Conservation (phyloP, 2,797 vertebrate genomes). For the Crocidura indochinensis region DNA sequence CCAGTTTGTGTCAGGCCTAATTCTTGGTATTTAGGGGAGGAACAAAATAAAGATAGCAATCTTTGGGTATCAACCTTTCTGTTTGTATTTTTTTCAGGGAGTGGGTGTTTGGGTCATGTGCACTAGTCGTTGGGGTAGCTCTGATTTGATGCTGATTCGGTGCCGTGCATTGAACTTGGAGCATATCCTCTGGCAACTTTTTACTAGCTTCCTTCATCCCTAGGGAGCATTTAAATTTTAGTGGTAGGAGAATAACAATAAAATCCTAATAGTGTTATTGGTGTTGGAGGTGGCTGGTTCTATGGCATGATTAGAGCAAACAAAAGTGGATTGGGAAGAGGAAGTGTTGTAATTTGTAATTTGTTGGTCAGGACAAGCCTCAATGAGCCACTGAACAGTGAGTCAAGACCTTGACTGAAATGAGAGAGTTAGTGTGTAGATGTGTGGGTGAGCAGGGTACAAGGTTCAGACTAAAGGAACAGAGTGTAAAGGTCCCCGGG, state of each 20-base stretch:
- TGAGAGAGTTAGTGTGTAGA: conserved; percentile 19
- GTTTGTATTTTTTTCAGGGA: too few species aligned
- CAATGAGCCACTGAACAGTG: not conserved
- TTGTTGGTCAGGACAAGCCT: conserved; percentile 3
- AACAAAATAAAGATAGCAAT: not conserved
- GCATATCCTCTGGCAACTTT: too few species aligned
- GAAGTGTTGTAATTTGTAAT: conserved; percentile 24
- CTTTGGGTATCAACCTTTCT: not conserved
- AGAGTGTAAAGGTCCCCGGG: conserved; percentile 13
- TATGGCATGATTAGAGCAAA: conserved; percentile 23
- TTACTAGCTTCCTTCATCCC: too few species aligned
- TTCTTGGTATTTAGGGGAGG: conserved; percentile 33
- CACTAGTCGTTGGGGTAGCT: too few species aligned
- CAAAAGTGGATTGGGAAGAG: not conserved
- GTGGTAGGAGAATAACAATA: not conserved
- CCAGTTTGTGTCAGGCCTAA: conserved; percentile 8
- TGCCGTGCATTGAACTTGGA: too few species aligned
- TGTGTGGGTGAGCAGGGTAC: fast-evolving
- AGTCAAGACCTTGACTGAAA: not conserved
- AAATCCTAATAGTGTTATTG: not conserved
- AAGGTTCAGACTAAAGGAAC: not conserved
- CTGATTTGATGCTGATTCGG: too few species aligned
- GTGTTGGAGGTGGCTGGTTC: not conserved
- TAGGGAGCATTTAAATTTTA: not conserved
- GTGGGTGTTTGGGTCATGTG: too few species aligned